phyloP scores from a whole-genome alignment of 2,888 invertebrate genomes.

The Branchellion lobata region DNA sequence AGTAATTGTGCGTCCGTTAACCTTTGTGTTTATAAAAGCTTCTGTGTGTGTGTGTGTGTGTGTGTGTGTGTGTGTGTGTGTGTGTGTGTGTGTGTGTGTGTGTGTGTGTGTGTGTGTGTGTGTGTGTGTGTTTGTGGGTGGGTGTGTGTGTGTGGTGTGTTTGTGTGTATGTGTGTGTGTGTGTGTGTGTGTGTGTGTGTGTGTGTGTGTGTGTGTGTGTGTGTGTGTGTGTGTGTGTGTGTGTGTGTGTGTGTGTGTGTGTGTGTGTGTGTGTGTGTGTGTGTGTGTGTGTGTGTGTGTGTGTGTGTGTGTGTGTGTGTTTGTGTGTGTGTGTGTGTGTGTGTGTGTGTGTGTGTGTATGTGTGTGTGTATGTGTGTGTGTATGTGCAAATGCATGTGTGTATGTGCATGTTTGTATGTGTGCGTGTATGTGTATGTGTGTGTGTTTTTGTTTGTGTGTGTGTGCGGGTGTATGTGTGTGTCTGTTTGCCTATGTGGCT shows the following conservation, averaged over 20 bases:
- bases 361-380: not conserved
- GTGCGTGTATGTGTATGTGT: not conserved
- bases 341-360: slow-evolving; percentile 9
- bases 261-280: slow-evolving; percentile 17
- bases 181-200: slow-evolving; percentile 11
- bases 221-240: not conserved
- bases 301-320: not conserved
- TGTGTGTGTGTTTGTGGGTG: not conserved
- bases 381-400: not conserved
- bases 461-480: not conserved
- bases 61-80: slow-evolving; percentile 3
- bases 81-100: not conserved
- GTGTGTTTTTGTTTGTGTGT: not conserved
- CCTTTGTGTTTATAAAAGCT: not conserved
- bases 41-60: not conserved
- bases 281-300: not conserved
- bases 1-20: not conserved
- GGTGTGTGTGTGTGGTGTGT: slow-evolving; percentile 1
- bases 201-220: slow-evolving; percentile 20
- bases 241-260: not conserved
- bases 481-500: not conserved
- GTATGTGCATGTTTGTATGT: slow-evolving; percentile 2
- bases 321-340: slow-evolving; percentile 28
- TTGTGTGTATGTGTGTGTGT: not conserved
- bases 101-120: slow-evolving; percentile 20